Base-by-base conservation (phyloP, 2,797 vertebrate genomes). In the Anisognathus igniventris region DNA sequence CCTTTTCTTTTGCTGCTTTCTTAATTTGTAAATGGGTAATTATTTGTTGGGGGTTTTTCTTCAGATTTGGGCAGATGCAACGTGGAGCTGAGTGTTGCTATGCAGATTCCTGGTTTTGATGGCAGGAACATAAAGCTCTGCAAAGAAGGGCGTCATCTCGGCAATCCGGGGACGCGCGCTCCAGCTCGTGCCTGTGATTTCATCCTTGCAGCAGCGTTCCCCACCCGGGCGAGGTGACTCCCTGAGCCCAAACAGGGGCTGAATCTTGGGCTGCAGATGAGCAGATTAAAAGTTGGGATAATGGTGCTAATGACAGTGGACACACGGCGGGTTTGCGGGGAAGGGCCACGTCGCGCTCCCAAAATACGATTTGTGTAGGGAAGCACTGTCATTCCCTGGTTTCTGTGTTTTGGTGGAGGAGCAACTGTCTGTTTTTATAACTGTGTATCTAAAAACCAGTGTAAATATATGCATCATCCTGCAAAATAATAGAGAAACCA, bases 241-340 rank as follows among this genome's bases (percentile, higher is more conserved):
- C 3, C 5, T 4, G 51, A 40, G 51, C 25, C 84, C 65, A 9
- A 16, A 4, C 6, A 23, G 73, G 68, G 31, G 73, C 67, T 10
- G 19, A 17, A 31, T 2, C 24, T n/a, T 53, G 27, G 73, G 68
- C 39, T 66, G 75, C 5, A 25, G 60, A 67, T 2, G 35, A 42
- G 71, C 40, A 86, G 54, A 62, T 35, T 21, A 35, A 24, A 78
- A 90, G 62, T 78, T 88, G 75, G 62, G 53, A 25, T 65, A 24
- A 75, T 0, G 13, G 54, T 1, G 1, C 65, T 68, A 20, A 50
- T 3, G 35, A 17, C 33, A 51, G 27, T 16, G 92, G 13, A 9
- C 37, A 4, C 0, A 0, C 2, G 1, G 25, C 0, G 4, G n/a
- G 57, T 39, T 61, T 31, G 73, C 2, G 6, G 62, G 39, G 73